Conservation (phyloP, 2,888 invertebrate genomes). For the Torymus tubicola region DNA sequence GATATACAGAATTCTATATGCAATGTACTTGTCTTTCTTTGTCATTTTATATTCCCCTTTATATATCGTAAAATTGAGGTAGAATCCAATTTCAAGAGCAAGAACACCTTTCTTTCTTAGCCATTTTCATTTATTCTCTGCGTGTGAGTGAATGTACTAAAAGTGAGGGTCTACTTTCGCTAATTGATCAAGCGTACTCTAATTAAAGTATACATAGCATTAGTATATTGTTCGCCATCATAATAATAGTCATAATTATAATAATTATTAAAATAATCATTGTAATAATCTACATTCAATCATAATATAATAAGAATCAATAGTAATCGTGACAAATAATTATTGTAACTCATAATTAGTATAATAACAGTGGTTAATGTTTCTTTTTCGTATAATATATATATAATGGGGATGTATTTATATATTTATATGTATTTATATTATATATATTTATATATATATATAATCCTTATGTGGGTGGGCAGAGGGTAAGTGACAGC, state of each 20-base stretch:
- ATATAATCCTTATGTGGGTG: conserved; percentile 66
- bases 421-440: conserved; percentile 60
- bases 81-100: conserved; percentile 72
- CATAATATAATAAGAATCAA: conserved; percentile 56
- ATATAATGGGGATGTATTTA: conserved; percentile 61
- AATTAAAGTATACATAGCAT: conserved; percentile 72
- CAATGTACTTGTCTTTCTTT: conserved; percentile 30
- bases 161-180: conserved; percentile 74
- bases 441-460: conserved; percentile 62
- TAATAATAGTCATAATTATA: conserved; percentile 62
- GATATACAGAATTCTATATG: conserved; percentile 36
- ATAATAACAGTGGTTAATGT: conserved; percentile 75
- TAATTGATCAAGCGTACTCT: conserved; percentile 69
- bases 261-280: conserved; percentile 61
- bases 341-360: conserved; percentile 70
- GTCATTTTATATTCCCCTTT: conserved; percentile 58
- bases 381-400: conserved; percentile 63
- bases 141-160: conserved; percentile 65
- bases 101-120: conserved; percentile 46
- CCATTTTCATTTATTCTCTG: conserved; percentile 54
- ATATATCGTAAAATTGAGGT: conserved; percentile 69
- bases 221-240: conserved; percentile 67
- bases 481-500: conserved; percentile 72
- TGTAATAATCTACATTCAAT: conserved; percentile 61
- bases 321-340: conserved; percentile 60